Evolutionary conservation across 2,888 invertebrate genomes (phyloP), one percentile per base, ranked within the genome.

Genomic region (Pandemis cinnamomeana): DNA sequence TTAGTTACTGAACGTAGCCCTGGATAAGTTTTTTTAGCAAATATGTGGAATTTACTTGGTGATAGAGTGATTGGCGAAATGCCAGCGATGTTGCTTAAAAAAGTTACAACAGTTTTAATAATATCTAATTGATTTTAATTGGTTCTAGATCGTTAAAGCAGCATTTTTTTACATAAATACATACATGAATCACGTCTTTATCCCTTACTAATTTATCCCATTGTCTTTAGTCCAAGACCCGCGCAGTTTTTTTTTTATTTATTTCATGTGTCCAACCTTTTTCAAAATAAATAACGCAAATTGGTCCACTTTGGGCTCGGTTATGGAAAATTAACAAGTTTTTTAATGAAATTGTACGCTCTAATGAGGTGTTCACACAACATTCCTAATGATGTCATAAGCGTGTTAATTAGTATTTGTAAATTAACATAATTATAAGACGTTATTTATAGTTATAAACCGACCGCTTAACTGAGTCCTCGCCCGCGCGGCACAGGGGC

Each of bases 21-120:
- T n/a, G 41, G 67, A 67, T 67, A 53, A 53, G 27, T 41, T 53
- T 15, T 67, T 53, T 41, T 15, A 27, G 15, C 58, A 27, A 58
- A 27, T 55, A 20, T 2, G 27, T 13, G 15, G 41, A 41, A 15
- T 41, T 67, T 53, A 53, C 41, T 41, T 41, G 41, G 13, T 41
- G 27, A 41, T n/a, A 10, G 8, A 15, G 41, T 15, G 15, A 53
- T 67, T 67, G 53, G 36, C 51, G 53, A 41, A 67, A 41, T 41
- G 15, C 41, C 27, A 41, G 48, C 15, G 13, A 66, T 51, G 48
- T 55, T 15, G 20, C 15, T n/a, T 13, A 51, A 51, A 51, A 51
- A 13, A 58, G 10, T 58, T 58, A 10, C 58, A 11, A 27, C 58
- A 27, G 10, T 5, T 27, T 58, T 27, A 27, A 58, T 55, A 27